Evolutionary conservation across 2,797 vertebrate species (phyloP).

Genomic region (Enteromius trimaculatus): DNA sequence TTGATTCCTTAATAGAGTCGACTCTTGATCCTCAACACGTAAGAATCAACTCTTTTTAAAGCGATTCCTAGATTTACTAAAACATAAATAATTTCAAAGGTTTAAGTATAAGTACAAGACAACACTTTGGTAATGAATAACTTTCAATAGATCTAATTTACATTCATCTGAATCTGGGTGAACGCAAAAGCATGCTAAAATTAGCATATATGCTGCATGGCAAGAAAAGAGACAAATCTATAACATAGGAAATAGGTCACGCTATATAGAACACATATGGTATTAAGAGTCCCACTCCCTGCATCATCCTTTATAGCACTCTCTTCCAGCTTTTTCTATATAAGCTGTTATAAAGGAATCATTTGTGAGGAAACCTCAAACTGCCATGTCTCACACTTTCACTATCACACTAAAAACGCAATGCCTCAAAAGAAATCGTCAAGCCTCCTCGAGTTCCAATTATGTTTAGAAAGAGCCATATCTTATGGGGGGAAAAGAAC

Average conservation of each 20-base stretch:
- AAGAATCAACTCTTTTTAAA: neutral
- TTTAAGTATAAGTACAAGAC: neutral
- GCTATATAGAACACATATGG: conserved; percentile 5
- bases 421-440: conserved; percentile 12
- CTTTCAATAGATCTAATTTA: neutral
- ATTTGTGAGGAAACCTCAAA: conserved; percentile 22
- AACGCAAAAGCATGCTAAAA: conserved; percentile 10
- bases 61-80: neutral
- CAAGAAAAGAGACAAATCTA: conserved; percentile 1
- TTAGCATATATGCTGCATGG: neutral
- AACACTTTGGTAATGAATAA: neutral
- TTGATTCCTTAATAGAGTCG: neutral
- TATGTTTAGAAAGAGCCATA: neutral
- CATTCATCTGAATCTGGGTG: neutral
- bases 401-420: conserved; percentile 22
- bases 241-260: conserved; percentile 10
- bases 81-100: neutral
- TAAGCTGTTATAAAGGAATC: neutral
- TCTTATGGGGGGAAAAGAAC: neutral
- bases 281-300: conserved; percentile 16
- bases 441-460: neutral
- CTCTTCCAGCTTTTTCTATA: neutral
- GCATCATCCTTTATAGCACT: neutral
- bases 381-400: conserved; percentile 20
- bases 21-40: neutral